Base-by-base conservation (phyloP, 2,113 vertebrate genomes). In the Callipepla californica region DNA sequence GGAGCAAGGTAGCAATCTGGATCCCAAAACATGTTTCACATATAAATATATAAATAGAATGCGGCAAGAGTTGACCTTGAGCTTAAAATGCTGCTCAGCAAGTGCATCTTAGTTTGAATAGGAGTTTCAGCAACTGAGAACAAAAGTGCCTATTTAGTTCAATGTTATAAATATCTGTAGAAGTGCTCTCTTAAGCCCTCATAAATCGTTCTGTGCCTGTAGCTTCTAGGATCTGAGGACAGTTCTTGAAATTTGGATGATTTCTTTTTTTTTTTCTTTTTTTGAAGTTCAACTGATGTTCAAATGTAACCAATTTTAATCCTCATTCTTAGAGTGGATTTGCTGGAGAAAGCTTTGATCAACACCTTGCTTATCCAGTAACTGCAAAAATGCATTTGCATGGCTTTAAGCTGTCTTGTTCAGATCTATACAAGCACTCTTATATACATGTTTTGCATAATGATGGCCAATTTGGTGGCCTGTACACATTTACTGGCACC, bases 341-440 rank as follows among this genome's bases (percentile, higher is more conserved):
- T 95, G 86, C 85, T 88, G 67, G n/a, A 61, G 62, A 57, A 84
- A 61, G 67, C 89, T 95, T 90, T 90, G 61, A 66, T 76, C 84
- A 32, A 82, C 53, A 61, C 51, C 91, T 83, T 32, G 34, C 36
- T 91, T 87, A 58, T 19, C 48, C 75, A 62, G 13, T 63, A 48
- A 53, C 73, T 78, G 65, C 61, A 40, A 9, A 75, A 78, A 47
- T 22, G 65, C 18, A 3, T 45, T 68, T 51, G 22, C 4, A 1
- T 21, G 57, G 48, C 61, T 88, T 78, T 44, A 68, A 28, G 30
- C 26, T 55, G 38, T 42, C 34, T 42, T 51, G 28, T 42, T 30
- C 50, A 55, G 36, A 55, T 74, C 51, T 32, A 12, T 57, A 44
- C 11, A 40, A 40, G 51, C 40, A 42, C 50, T 73, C 40, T 44